phyloP scores from a whole-genome alignment of 2,888 invertebrate species.

The Pristionchus arcanus region DNA sequence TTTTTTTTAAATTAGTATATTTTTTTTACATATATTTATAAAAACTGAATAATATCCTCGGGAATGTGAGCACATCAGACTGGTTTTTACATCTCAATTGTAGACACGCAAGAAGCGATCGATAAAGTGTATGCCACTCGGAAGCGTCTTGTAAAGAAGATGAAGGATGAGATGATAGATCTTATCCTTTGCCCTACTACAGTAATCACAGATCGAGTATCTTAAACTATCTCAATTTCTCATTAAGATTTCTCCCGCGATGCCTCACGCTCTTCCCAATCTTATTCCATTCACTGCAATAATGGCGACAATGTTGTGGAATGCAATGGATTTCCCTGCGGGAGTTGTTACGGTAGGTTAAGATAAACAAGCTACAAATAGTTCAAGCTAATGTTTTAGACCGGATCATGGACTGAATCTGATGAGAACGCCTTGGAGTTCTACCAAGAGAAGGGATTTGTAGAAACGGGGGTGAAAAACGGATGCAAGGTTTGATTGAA shows the following conservation, averaged over 20 bases:
- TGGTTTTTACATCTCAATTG: not conserved
- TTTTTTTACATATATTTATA: too few relatives aligned
- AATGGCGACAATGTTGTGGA: not conserved
- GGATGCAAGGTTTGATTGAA: conserved; percentile 10
- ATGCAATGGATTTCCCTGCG: conserved; percentile 28
- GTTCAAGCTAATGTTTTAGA: not conserved
- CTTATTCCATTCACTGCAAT: not conserved
- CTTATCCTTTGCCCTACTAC: not conserved
- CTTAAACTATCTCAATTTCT: not conserved
- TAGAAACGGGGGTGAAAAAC: not conserved
- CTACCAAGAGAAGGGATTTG: not conserved
- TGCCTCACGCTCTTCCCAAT: not conserved
- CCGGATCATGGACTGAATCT: not conserved
- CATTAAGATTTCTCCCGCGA: conserved; percentile 6
- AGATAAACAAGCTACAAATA: too few relatives aligned
- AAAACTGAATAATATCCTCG: too few relatives aligned
- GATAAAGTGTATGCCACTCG: not conserved
- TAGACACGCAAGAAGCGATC: not conserved
- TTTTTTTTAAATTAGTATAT: too few relatives aligned
- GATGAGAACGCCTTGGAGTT: not conserved
- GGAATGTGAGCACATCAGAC: too few relatives aligned
- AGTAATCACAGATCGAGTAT: not conserved
- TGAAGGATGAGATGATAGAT: conserved; percentile 1
- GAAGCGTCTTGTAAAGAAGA: conserved; percentile 2
- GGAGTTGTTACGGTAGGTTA: conserved; percentile 6